Percentiles rank a stretch among this genome's conserved stretches.
phyloP scores from a whole-genome alignment of 2,113 vertebrate genomes.

The Hippocampus mohnikei region DNA sequence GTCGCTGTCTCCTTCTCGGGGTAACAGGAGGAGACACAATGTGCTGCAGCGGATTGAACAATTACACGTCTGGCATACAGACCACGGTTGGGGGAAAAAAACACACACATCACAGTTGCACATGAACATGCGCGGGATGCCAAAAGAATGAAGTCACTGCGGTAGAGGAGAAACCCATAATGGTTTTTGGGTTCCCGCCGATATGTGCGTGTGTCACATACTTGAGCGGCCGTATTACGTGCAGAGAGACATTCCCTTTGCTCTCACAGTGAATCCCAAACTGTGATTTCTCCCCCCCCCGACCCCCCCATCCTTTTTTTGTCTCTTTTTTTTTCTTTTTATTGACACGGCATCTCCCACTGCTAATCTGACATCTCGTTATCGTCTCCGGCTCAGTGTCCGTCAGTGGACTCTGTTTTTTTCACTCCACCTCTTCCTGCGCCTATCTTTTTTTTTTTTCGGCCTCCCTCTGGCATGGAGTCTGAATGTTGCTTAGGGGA shows the following conservation, averaged over 20 bases:
- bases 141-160: slow-evolving; percentile 13
- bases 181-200: neutral
- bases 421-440: slow-evolving; percentile 36
- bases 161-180: slow-evolving; percentile 5
- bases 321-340: slow-evolving; percentile 23
- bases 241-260: slow-evolving; percentile 9
- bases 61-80: slow-evolving; percentile 58
- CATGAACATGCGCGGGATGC: slow-evolving; percentile 24
- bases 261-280: slow-evolving; percentile 18
- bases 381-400: slow-evolving; percentile 45
- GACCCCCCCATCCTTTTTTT: neutral
- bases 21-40: slow-evolving; percentile 75
- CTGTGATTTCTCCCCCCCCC: slow-evolving; percentile 8
- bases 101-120: slow-evolving; percentile 58
- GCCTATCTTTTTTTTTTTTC: slow-evolving; percentile 33
- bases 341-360: slow-evolving; percentile 52
- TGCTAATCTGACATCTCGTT: slow-evolving; percentile 54
- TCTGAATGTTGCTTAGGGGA: slow-evolving; percentile 42
- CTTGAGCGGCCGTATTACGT: slow-evolving; percentile 18
- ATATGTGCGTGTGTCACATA: slow-evolving; percentile 17
- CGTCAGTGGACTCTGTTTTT: slow-evolving; percentile 35
- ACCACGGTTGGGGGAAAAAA: slow-evolving; percentile 44
- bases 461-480: slow-evolving; percentile 19
- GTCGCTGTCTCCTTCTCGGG: slow-evolving; percentile 48
- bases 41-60: slow-evolving; percentile 70